Evolutionary conservation across 2,797 vertebrate species (phyloP), one percentile per base, ranked within the genome.

Genomic region (Ispidina picta): DNA sequence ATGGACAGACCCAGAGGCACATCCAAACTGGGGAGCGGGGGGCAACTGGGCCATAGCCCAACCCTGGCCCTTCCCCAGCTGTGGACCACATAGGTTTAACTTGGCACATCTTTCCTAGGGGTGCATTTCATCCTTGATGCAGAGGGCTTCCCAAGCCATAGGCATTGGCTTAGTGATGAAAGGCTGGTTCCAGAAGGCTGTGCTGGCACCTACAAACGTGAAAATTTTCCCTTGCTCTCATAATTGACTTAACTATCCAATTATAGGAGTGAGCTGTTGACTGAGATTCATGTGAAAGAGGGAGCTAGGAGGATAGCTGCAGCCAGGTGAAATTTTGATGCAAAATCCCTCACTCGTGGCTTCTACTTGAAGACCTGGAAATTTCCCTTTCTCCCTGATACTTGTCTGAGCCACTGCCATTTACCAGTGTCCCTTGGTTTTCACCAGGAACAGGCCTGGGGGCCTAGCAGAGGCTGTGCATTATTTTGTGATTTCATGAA

Each of bases 231-330:
- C 63, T 91, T 8, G 1, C 43, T 43, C 23, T 81, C 74, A 28
- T 90, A 88, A 91, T 83, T 83, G 70, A 35, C 8, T 43, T 90
- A 91, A 96, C 95, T 91, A 86, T 33, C 29, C 55, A 83, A 48
- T 94, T 88, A 89, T 13, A 72, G 66, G 63, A 89, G 44, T 33
- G 49, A 94, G 70, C 80, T 83, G 76, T 63, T 0, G 3, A 77
- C 37, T 0, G 2, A 87, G 41, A 88, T 89, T 80, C 46, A 14
- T 83, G 49, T 79, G 72, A 70, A 68, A 82, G 43, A 49, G 35
- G 39, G 25, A 89, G 41, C 75, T 28, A 70, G 89, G 56, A 82
- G 33, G 26, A 52, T 31, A 44, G 33, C 52, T 70, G 69, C 69
- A 64, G 66, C 66, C 83, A 78, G 60, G 66, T 69, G 58, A 83